Conservation (phyloP, 2,113 vertebrate genomes). For the Octodon degus region DNA sequence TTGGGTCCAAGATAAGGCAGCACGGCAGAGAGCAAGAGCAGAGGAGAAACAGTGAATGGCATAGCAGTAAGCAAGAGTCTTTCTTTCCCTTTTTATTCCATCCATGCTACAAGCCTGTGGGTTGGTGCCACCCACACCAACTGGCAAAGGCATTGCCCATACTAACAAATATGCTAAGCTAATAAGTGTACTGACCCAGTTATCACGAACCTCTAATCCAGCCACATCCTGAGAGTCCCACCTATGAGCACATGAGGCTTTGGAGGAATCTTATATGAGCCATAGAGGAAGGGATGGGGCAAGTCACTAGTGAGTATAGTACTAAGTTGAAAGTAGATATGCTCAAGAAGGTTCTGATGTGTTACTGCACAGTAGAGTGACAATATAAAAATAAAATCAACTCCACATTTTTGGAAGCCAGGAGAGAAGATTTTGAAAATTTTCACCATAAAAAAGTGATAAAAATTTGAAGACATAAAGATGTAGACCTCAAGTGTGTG, state of each 20-base stretch:
- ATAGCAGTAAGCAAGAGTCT: not conserved
- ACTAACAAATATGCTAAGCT: not conserved
- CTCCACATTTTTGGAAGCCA: not conserved
- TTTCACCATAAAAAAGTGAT: not conserved
- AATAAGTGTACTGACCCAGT: not conserved
- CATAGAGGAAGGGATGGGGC: not conserved
- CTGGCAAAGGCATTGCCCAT: not conserved
- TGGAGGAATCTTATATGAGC: not conserved
- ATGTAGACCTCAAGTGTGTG: not conserved
- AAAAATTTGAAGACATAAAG: not conserved
- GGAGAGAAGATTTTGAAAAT: not conserved
- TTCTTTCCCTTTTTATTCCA: not conserved
- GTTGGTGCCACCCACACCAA: not conserved
- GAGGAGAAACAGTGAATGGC: not conserved
- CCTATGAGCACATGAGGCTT: not conserved
- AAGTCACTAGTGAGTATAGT: not conserved
- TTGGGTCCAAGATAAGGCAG: not conserved
- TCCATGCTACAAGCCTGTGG: not conserved
- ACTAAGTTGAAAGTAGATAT: not conserved
- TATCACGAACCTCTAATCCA: not conserved
- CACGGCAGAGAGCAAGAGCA: not conserved
- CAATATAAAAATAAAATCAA: not conserved
- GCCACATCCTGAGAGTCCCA: not conserved
- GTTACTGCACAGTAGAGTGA: not conserved
- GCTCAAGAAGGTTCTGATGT: not conserved